These are phyloP conservation scores for Diachasmimorpha longicaudata DNA, from an alignment of 1,140 invertebrate genomes.

Conservation along the genomic window DNA sequence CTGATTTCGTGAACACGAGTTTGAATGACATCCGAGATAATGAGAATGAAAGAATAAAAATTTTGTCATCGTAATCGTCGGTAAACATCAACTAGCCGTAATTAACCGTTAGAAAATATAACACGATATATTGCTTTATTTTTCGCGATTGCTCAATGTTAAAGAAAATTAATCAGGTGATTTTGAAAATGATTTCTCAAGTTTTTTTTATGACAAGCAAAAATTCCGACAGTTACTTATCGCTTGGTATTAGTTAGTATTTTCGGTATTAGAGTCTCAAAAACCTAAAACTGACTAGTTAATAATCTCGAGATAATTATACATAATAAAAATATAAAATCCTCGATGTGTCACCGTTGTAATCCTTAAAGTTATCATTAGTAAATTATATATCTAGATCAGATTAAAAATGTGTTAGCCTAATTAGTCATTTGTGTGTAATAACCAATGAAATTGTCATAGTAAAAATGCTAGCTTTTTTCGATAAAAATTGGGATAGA, in stretches of 20 bases:
- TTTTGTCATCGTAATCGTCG: background rate
- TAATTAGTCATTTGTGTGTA: slow-evolving; percentile 25
- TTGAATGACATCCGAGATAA: no score
- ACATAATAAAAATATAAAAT: slow-evolving; percentile 11
- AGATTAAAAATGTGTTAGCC: slow-evolving; percentile 20
- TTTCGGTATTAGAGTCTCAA: background rate
- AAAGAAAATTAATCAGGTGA: background rate
- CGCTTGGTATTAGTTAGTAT: background rate
- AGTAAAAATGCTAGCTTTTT: slow-evolving; percentile 18
- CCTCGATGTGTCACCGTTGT: slow-evolving; percentile 23
- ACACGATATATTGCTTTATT: background rate
- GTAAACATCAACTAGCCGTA: background rate
- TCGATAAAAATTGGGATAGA: background rate
- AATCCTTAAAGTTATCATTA: slow-evolving; percentile 23
- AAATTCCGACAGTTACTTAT: background rate
- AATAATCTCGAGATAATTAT: background rate
- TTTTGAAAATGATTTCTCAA: background rate
- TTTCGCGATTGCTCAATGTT: background rate
- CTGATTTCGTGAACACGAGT: no score
- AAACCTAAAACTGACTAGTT: background rate
- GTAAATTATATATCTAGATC: slow-evolving; percentile 15
- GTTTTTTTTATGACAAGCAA: background rate
- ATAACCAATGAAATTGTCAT: background rate
- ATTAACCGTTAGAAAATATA: background rate
- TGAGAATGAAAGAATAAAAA: no score